Percentiles rank a stretch among this genome's conserved stretches.
These are phyloP conservation scores for Pseudachorutes palmiensis DNA, from an alignment of 1,140 invertebrate genomes.

Conservation along the genomic window DNA sequence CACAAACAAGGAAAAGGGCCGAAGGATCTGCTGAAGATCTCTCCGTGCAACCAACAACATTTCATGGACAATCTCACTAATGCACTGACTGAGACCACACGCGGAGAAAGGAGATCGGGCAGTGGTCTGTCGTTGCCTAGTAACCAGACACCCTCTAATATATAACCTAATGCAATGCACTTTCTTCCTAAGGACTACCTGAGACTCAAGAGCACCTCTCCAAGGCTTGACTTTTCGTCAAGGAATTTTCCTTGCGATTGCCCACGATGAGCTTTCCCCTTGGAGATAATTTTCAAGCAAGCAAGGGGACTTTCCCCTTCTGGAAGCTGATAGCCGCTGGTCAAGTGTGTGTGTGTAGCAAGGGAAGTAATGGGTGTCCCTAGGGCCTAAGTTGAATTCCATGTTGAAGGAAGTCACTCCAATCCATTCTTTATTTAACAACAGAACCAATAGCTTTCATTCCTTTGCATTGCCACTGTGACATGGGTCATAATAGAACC, in stretches of 20 bases:
- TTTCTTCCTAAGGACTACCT: too few species aligned
- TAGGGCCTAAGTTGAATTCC: slow-evolving; percentile 27
- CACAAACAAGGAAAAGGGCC: slow-evolving; percentile 2
- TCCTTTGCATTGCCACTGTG: neutral
- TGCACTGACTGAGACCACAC: neutral
- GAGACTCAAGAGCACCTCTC: too few species aligned
- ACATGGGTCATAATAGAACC: neutral
- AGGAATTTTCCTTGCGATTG: neutral
- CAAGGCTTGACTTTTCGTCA: too few species aligned
- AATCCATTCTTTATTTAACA: slow-evolving; percentile 16
- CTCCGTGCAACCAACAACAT: neutral
- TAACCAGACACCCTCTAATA: neutral
- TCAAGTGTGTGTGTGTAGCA: neutral
- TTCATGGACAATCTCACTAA: slow-evolving; percentile 26
- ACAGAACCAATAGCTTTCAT: neutral
- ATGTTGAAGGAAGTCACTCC: slow-evolving; percentile 24
- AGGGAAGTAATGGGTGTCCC: slow-evolving; percentile 20
- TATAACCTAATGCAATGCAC: too few species aligned
- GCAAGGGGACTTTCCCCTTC: neutral
- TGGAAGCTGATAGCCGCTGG: neutral
- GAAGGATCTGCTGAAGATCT: neutral
- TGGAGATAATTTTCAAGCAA: too few species aligned
- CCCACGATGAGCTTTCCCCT: neutral
- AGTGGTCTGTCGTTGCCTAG: neutral
- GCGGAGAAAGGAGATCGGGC: neutral